Evolutionary conservation across 2,888 invertebrate genomes (phyloP).

Genomic region (Drosophila anceps): DNA sequence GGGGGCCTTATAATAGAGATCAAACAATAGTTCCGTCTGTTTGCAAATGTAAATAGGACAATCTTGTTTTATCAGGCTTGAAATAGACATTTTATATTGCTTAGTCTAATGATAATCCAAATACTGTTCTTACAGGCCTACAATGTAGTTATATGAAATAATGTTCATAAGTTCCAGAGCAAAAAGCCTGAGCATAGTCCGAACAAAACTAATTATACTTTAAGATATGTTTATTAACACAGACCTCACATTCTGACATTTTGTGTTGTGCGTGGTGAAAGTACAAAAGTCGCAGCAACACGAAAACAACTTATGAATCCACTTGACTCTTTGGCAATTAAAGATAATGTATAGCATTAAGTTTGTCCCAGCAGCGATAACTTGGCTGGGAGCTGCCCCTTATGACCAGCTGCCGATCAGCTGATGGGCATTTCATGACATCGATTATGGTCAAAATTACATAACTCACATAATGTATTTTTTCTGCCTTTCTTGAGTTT

Average conservation of each 20-base stretch:
- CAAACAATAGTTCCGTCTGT: too few species aligned
- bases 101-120: too few species aligned
- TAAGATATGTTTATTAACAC: not conserved
- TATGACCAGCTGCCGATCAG: constrained; percentile 19
- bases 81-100: too few species aligned
- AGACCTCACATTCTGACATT: constrained; percentile 17
- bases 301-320: constrained; percentile 11
- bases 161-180: constrained; percentile 12
- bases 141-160: not conserved
- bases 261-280: constrained; percentile 33
- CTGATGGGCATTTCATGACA: constrained; percentile 26
- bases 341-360: constrained; percentile 43
- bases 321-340: constrained; percentile 27
- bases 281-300: constrained; percentile 13
- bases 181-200: not conserved
- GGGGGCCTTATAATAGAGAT: not conserved
- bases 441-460: constrained; percentile 28
- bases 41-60: not conserved
- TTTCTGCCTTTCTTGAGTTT: not conserved
- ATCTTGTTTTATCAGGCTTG: not conserved
- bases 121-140: not conserved
- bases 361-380: constrained; percentile 16
- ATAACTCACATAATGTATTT: constrained; percentile 18
- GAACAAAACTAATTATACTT: not conserved
- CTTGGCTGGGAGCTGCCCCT: constrained; percentile 1